Conservation (phyloP, 1,140 invertebrate genomes). For the Hyles vespertilio region DNA sequence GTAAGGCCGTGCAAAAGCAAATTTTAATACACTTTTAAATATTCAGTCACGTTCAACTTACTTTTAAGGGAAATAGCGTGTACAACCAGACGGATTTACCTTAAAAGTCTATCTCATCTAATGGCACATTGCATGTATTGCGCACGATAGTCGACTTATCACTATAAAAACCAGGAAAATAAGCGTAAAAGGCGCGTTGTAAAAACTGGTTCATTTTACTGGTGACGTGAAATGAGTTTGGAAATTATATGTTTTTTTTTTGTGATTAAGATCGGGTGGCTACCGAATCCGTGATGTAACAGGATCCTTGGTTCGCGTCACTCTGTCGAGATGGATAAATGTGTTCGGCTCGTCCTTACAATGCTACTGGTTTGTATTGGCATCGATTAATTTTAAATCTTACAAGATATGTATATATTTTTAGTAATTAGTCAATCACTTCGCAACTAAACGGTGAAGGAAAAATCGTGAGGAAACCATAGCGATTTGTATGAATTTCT, state of each 20-base stretch:
- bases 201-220: background rate
- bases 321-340: slow-evolving; percentile 32
- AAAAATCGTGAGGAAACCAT: no score
- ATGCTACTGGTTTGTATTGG: slow-evolving; percentile 5
- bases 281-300: slow-evolving; percentile 45
- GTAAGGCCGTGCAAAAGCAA: no score
- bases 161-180: background rate
- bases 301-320: slow-evolving; percentile 31
- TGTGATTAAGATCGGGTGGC: slow-evolving; percentile 31
- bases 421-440: no score
- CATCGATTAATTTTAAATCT: background rate
- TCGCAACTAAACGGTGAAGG: no score
- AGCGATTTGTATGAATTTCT: no score
- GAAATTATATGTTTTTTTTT: slow-evolving; percentile 19
- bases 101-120: no score
- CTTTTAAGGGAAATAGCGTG: no score
- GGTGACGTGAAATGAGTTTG: slow-evolving; percentile 25
- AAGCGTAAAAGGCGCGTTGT: background rate
- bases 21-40: background rate
- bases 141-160: background rate
- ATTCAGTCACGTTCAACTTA: no score
- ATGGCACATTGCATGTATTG: background rate
- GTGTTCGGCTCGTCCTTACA: slow-evolving; percentile 20
- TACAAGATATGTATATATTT: background rate
- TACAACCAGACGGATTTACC: no score